Conservation (phyloP, 2,113 vertebrate genomes). For the Ranitomeya variabilis region DNA sequence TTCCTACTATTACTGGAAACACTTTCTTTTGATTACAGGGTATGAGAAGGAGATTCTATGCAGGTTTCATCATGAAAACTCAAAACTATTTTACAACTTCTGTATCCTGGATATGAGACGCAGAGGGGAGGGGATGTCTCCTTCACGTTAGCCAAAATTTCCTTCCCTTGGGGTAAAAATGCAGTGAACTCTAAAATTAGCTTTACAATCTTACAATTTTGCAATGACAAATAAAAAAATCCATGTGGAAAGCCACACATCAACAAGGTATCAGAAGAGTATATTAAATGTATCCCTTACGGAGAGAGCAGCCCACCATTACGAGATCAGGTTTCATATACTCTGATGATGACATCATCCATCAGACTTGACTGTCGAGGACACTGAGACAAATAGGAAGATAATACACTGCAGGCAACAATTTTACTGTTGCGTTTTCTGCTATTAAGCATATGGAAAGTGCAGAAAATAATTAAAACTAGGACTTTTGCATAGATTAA, state of each 20-base stretch:
- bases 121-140: constrained; percentile 9
- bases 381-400: constrained; percentile 29
- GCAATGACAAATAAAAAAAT: background rate
- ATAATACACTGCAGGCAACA: constrained; percentile 44
- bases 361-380: constrained; percentile 38
- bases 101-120: background rate
- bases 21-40: background rate
- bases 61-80: constrained; percentile 22
- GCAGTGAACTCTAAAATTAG: constrained; percentile 33
- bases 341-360: constrained; percentile 48
- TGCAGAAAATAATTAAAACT: background rate
- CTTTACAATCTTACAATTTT: constrained; percentile 3
- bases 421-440: background rate
- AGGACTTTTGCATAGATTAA: background rate
- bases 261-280: constrained; percentile 17
- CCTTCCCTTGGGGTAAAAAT: constrained; percentile 28
- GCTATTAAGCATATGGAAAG: background rate
- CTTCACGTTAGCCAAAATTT: constrained; percentile 17
- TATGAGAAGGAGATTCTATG: background rate
- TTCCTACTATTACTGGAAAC: background rate
- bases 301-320: background rate
- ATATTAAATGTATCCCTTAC: constrained; percentile 48
- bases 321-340: constrained; percentile 37
- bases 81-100: background rate
- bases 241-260: constrained; percentile 32